Evolutionary conservation across 2,888 invertebrate genomes (phyloP), one percentile per base, ranked within the genome.

Genomic region (Lithophane socia): DNA sequence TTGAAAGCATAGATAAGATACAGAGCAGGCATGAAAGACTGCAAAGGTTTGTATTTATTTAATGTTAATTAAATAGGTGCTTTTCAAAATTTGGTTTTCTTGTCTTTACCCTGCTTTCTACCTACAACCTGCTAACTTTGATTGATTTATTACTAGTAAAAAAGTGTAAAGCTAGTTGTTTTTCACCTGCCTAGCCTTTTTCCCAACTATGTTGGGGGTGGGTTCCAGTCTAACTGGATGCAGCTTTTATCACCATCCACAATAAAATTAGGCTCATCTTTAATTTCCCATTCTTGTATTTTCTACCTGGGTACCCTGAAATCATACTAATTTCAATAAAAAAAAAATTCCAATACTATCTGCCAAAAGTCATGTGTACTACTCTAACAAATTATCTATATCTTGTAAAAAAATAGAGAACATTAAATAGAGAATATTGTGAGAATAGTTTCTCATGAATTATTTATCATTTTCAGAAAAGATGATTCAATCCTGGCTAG

Each of bases 1-100:
- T 97, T 66, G 93, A 95, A 85, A 93, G 93, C 78, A 96, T 96
- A 85, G 94, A 95, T 12, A 94, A 92, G 65, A 91, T 97, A 63
- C 91, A 92, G 78, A 88, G 88, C 49, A 92, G 95, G 77, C 86
- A 91, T 86, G 94, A 94, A 56, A 91, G 82, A 76, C 66, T 85
- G 49, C 89, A 88, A 87, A 95, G 95, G 96, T 95, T 88, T 87
- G 93, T 93, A 87, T 86, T 60, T 12, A 56, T 58, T 63, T 66
- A 77, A 37, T 74, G 60, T 85, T 84, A 10, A 83, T 80, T 84
- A 82, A 79, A 49, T 79, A 77, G 60, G 73, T 80, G 44, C 37
- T 76, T 71, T 56, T 73, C 24, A n/a, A 65, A 37, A 47, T 56
- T 72, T 75, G 12, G 66, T 76, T 78, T 78, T 80, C 64, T 79